phyloP scores from a whole-genome alignment of 2,113 vertebrate genomes.

The Orycteropus afer region DNA sequence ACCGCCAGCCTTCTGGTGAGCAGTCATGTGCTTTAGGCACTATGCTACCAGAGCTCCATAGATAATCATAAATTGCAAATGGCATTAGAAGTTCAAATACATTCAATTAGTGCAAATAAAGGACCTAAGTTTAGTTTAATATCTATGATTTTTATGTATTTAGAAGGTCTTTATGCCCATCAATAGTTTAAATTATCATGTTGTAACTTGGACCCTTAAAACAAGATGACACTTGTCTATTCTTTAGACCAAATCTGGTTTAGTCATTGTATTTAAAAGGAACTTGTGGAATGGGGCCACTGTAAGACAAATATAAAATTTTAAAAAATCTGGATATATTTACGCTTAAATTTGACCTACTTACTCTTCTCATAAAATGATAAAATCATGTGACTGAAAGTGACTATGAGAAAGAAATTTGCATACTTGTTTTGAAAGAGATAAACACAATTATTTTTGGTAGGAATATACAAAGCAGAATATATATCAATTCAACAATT shows the following conservation, averaged over 20 bases:
- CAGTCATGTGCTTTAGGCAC: no score
- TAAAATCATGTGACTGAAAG: not conserved
- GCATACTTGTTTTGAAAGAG: not conserved
- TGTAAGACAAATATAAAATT: conserved; percentile 5
- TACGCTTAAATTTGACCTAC: not conserved
- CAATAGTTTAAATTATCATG: conserved; percentile 16
- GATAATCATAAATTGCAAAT: not conserved
- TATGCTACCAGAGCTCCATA: no score
- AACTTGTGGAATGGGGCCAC: not conserved
- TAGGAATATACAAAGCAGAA: not conserved
- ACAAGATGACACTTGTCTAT: not conserved
- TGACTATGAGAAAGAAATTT: not conserved
- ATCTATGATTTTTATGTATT: not conserved
- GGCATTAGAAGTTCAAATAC: not conserved
- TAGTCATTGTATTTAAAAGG: not conserved
- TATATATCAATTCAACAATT: not conserved
- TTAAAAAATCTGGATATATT: not conserved
- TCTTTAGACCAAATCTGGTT: not conserved
- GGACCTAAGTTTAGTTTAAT: not conserved
- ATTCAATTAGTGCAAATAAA: not conserved
- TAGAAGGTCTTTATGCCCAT: not conserved
- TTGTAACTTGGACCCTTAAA: conserved; percentile 33
- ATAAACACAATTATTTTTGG: not conserved
- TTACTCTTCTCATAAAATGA: not conserved
- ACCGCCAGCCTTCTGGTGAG: no score